Evolutionary conservation across 2,113 vertebrate genomes (phyloP), one percentile per base, ranked within the genome.

Genomic region (Syrrhaptes paradoxus): DNA sequence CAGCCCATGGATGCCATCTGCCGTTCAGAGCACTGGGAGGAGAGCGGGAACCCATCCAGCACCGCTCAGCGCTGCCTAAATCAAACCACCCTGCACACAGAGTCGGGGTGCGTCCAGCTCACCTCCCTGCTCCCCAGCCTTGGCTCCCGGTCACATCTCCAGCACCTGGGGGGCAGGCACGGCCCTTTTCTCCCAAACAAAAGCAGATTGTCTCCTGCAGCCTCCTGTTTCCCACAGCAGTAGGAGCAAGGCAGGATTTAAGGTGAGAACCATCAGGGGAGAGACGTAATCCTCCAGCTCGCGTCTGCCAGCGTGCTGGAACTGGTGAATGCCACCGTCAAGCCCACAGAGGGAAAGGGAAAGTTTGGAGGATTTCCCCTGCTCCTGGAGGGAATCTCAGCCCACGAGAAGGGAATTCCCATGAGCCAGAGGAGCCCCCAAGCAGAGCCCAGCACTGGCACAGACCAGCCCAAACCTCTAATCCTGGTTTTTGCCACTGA

Each of bases 1-100:
- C 77, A 16, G 95, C 92, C 87, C 83, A 32, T 54, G 51, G 92
- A n/a, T 95, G 96, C 96, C 97, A 87, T 58, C 96, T 97, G 94
- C 95, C 26, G 92, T 90, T 65, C 67, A 1, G 62, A 72, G 68
- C 75, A 16, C 63, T 2, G n/a, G 11, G n/a, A 58, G 12, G 36
- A 65, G 62, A 48, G 8, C 9, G 4, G 87, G 72, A 68, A 11
- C 38, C 2, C 2, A 1, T 21, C 70, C 77, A 7, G 77, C 55
- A 12, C 41, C 3, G 25, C 75, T 65, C 71, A 17, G 46, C 82
- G 41, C 41, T 41, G 41, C 41, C 13, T 41, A 41, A 41, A 41
- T 26, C 51, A 1, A 32, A 48, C 21, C 3, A 71, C 54, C 46
- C 72, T 17, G 4, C 36, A 10, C 43, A 5, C 7, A 5, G 1